These are phyloP conservation scores for Drosophila mercatorum DNA, from an alignment of 2,888 invertebrate species.

Conservation along the genomic window DNA sequence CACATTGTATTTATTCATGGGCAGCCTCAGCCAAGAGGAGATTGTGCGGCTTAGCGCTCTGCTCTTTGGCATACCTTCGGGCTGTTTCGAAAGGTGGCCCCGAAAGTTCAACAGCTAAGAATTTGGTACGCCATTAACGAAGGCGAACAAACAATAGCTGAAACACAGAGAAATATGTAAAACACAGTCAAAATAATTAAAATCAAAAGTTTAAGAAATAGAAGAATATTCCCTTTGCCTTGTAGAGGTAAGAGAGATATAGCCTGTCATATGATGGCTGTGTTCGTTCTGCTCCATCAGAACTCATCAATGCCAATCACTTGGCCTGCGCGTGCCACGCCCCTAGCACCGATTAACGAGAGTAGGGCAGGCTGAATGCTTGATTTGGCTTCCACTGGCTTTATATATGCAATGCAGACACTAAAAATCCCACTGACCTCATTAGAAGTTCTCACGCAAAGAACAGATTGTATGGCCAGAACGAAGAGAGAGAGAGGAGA, in stretches of 20 bases:
- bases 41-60: conserved; percentile 18
- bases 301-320: conserved; percentile 5
- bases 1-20: conserved; percentile 60
- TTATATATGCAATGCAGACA: conserved; percentile 30
- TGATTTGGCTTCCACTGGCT: conserved; percentile 55
- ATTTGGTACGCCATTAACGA: conserved; percentile 8
- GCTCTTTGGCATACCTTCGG: conserved; percentile 6
- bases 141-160: background rate
- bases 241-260: too few relatives aligned
- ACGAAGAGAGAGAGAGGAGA: conserved; percentile 7
- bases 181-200: too few relatives aligned
- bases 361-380: conserved; percentile 70
- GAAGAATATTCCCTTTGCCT: too few relatives aligned
- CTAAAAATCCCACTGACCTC: conserved; percentile 71
- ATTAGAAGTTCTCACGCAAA: conserved; percentile 77
- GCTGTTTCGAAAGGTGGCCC: conserved; percentile 11
- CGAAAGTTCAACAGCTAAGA: conserved; percentile 21
- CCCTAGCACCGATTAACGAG: conserved; percentile 38
- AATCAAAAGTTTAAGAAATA: too few relatives aligned
- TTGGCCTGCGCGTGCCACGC: background rate
- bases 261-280: background rate
- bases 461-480: conserved; percentile 27
- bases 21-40: conserved; percentile 28
- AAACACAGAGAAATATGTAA: background rate
- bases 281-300: background rate